These are phyloP conservation scores for Drosophila putrida DNA, from an alignment of 2,888 invertebrate genomes.

Conservation along the genomic window DNA sequence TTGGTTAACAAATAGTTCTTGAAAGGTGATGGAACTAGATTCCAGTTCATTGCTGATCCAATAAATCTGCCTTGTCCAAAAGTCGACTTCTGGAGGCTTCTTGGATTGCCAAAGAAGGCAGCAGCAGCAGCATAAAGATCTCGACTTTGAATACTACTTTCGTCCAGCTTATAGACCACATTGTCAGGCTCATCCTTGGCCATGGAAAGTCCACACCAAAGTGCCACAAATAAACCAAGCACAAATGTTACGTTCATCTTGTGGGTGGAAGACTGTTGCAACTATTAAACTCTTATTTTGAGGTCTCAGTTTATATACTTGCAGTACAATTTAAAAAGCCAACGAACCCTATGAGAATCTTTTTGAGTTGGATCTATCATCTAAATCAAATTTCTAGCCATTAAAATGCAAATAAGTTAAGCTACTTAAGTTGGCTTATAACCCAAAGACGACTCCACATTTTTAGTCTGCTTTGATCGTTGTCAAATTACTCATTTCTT, in stretches of 20 bases:
- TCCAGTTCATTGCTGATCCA: constrained; percentile 7
- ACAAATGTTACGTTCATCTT: constrained; percentile 33
- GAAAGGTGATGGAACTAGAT: background rate
- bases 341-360: background rate
- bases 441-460: background rate
- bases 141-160: background rate
- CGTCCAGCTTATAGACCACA: background rate
- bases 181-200: constrained; percentile 14
- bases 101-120: background rate
- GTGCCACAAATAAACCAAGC: constrained; percentile 32
- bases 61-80: background rate
- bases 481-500: background rate
- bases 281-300: constrained; percentile 28
- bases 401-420: constrained; percentile 24
- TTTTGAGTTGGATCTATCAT: background rate
- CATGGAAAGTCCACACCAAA: constrained; percentile 17
- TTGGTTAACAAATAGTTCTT: constrained; percentile 4
- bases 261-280: constrained; percentile 9
- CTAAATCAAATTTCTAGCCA: background rate
- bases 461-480: background rate
- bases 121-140: background rate
- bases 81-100: background rate
- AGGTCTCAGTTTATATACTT: constrained; percentile 30
- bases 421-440: constrained; percentile 8
- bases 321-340: constrained; percentile 4